Percentiles rank a stretch among this genome's conserved stretches.
These are phyloP conservation scores for Trichopoda pennipes DNA, from an alignment of 2,888 invertebrate species.

Conservation along the genomic window DNA sequence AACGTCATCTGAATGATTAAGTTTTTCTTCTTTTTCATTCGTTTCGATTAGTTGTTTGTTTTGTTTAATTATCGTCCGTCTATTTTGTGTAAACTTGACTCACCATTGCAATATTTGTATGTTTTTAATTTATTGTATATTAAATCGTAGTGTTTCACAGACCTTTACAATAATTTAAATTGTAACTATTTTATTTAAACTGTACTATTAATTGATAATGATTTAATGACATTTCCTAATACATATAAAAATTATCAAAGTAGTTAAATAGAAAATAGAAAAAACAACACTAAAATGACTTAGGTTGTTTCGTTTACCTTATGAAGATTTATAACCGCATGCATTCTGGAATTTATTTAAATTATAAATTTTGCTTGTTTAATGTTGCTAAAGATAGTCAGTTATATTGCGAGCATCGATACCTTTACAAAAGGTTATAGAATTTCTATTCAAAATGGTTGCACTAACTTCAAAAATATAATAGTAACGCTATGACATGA, in stretches of 20 bases:
- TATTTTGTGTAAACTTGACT: conserved; percentile 23
- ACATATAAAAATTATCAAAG: background rate
- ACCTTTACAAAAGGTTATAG: too few species aligned
- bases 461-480: too few species aligned
- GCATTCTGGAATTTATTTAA: background rate
- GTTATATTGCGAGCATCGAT: too few species aligned
- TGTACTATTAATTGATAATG: background rate
- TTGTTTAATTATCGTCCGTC: background rate
- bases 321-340: background rate
- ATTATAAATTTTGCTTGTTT: background rate
- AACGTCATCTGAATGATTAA: conserved; percentile 11
- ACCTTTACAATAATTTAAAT: conserved; percentile 21
- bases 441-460: too few species aligned
- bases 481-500: too few species aligned
- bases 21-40: background rate
- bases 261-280: background rate
- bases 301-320: background rate
- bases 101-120: conserved; percentile 12
- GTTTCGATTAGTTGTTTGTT: background rate
- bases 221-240: conserved; percentile 10
- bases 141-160: background rate
- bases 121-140: background rate
- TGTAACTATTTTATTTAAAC: conserved; percentile 6
- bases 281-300: background rate
- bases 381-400: background rate